phyloP scores from a whole-genome alignment of 1,140 invertebrate genomes.

The Drosophila subpulchrella region DNA sequence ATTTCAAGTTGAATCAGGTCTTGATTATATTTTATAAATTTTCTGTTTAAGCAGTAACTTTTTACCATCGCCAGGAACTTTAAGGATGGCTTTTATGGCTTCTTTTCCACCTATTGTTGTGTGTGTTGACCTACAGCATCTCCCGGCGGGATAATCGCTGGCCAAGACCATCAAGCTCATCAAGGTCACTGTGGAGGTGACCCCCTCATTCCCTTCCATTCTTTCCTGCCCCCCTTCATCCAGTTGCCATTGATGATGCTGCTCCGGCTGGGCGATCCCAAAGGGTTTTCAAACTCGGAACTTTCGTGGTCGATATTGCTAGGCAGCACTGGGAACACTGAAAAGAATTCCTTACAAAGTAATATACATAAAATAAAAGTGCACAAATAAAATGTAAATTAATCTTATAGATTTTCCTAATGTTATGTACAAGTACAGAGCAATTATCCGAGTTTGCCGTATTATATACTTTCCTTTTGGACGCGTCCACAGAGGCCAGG shows the following conservation, averaged over 20 bases:
- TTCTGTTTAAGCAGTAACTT: not conserved
- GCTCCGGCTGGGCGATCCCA: constrained; percentile 15
- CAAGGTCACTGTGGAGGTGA: constrained; percentile 28
- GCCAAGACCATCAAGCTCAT: constrained; percentile 8
- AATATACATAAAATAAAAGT: not conserved
- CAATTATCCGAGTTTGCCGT: constrained; percentile 38
- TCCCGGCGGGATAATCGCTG: constrained; percentile 34
- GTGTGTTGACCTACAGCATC: constrained; percentile 28
- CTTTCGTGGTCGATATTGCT: constrained; percentile 15
- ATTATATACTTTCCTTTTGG: constrained; percentile 61
- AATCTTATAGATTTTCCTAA: not conserved
- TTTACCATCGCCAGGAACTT: constrained; percentile 13
- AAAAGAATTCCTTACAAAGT: not conserved
- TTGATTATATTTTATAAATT: no score
- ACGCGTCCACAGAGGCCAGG: constrained; percentile 47
- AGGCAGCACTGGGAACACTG: not conserved
- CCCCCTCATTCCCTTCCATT: not conserved
- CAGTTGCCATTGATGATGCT: constrained; percentile 12
- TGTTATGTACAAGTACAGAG: not conserved
- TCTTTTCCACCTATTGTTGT: constrained; percentile 5
- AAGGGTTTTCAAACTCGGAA: constrained; percentile 18
- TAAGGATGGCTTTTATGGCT: constrained; percentile 29
- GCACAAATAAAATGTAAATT: not conserved
- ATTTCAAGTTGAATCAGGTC: no score
- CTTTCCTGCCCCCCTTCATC: not conserved